Base-by-base conservation (phyloP, 23 tunicate species). In the Diplosoma virens region DNA sequence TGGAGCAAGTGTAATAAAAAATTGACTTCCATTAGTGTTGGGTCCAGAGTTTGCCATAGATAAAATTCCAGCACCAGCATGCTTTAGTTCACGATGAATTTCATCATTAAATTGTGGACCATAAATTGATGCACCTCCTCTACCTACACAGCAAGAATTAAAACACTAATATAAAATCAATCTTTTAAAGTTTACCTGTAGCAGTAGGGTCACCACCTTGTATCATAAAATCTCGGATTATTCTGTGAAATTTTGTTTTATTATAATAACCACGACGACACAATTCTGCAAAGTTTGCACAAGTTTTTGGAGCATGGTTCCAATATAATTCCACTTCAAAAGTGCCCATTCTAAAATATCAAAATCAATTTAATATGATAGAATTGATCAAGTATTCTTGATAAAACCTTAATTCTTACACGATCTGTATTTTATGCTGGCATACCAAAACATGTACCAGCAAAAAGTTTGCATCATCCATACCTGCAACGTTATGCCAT, bases 31-130 rank as follows among this genome's bases (percentile, higher is more conserved):
- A 37, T 95, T 95, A 1, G 97, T 95, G 54, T 95, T 56, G 9
- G 95, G 87, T 11, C 99, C 99, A 23, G 96, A 89, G 70, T 95
- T 95, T 21, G 99, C 99, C 99, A 95, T 95, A 24, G 99, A 95
- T n/a, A 95, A 53, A 24, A 95, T 80, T 20, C 99, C 99, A 0
- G 99, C 99, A 9, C 99, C 99, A 17, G 96, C 60, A 66, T 95
- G 99, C 55, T 89, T 95, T 58, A 95, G 73, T 6, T 95, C 99
- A 32, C 80, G 73, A 41, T 92, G 86, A 69, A 95, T 71, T 81
- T 95, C 99, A 71, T 95, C 99, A 37, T 68, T 82, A 77, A 95
- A 95, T 37, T 77, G 82, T 3, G 80, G 73, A 2, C 96, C 96
- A 58, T 95, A 95, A 29, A 95, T 95, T 0, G 99, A 95, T 20